Base-by-base conservation (phyloP, 2,113 vertebrate genomes). In the Sardina pilchardus region DNA sequence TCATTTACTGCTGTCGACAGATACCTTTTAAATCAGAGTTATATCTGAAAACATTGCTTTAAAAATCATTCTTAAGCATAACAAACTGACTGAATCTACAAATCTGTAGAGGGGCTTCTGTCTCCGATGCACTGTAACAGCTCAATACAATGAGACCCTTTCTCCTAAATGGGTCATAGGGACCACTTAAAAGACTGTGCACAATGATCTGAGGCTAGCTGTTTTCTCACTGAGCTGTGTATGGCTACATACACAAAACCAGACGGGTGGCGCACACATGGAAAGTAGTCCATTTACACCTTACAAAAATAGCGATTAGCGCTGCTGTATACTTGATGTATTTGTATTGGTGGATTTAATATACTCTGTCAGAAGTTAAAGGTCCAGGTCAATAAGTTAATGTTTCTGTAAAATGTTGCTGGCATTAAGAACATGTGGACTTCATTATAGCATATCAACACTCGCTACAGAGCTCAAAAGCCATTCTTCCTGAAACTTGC, bases 361-460 rank as follows among this genome's bases (percentile, higher is more conserved):
- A 16, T 78, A 78, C 71, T 6, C 71, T 78, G 71, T 78, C 30
- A 36, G 71, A 36, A 16, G 71, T 78, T 34, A 39, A 34, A 78
- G 71, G 71, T 78, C 30, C 71, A 36, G 71, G 30, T 78, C 71
- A 78, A 34, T 36, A 78, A 78, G 71, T 78, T 78, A 78, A 78
- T 78, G 71, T 78, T 36, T 78, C 30, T 78, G 71, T 78, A 78
- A 78, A 78, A 78, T 78, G 71, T 78, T 36, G 71, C 12, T 67
- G 9, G 34, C 30, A 78, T 78, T 78, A 36, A 78, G 71, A 34
- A 78, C 71, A 78, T 36, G 34, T 78, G 71, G 71, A 36, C 34
- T 78, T 78, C 26, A 78, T 78, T 78, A 78, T 10, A 17, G 71
- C 34, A 78, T 78, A 78, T 78, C 34, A 78, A 78, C 71, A 36